phyloP scores from a whole-genome alignment of 2,888 invertebrate species.

The Cetonia aurata region DNA sequence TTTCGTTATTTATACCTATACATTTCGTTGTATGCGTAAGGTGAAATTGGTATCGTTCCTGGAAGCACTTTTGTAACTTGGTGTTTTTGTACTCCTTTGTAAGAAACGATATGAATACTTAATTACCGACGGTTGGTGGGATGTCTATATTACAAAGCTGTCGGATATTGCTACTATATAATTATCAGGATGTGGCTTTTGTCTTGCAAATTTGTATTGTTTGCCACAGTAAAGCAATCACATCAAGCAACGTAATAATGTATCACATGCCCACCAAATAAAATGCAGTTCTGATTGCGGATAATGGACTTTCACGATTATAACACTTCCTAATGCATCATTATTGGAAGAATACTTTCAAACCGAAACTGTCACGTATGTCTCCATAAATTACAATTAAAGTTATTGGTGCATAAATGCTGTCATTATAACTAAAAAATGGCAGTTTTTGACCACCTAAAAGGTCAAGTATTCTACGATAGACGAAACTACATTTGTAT shows the following conservation, averaged over 20 bases:
- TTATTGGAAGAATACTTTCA: too few species aligned
- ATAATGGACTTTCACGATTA: too few species aligned
- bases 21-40: conserved; percentile 13
- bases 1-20: conserved; percentile 42
- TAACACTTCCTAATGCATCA: too few species aligned
- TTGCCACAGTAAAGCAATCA: conserved; percentile 13
- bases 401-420: too few species aligned
- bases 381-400: too few species aligned
- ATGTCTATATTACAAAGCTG: conserved; percentile 29
- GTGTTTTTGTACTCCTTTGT: conserved; percentile 25
- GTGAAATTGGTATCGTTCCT: conserved; percentile 36
- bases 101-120: conserved; percentile 29
- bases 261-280: too few species aligned
- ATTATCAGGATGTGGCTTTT: conserved; percentile 25
- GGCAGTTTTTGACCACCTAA: too few species aligned
- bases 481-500: too few species aligned
- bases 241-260: background rate
- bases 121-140: conserved; percentile 24
- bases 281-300: too few species aligned
- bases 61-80: conserved; percentile 33
- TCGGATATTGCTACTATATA: conserved; percentile 20
- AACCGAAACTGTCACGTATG: too few species aligned
- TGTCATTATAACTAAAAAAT: too few species aligned
- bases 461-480: too few species aligned
- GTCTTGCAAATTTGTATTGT: conserved; percentile 22